phyloP scores from a whole-genome alignment of 1,140 invertebrate genomes.

The Hyposmocoma kahamanoa region DNA sequence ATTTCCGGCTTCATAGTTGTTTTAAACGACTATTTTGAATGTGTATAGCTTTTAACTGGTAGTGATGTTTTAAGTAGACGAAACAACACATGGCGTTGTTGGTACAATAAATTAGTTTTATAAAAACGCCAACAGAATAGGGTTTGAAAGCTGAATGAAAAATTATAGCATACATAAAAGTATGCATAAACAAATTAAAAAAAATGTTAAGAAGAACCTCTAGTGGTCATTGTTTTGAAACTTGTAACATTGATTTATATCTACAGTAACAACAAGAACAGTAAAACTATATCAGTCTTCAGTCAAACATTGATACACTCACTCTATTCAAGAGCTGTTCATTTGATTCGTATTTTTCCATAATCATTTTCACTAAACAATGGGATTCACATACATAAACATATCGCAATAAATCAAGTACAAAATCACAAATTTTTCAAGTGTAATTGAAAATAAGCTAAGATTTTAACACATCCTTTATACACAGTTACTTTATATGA shows the following conservation, averaged over 20 bases:
- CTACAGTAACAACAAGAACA: slow-evolving; percentile 35
- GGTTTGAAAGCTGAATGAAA: no score
- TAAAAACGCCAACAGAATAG: no score
- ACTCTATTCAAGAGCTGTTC: slow-evolving; percentile 8
- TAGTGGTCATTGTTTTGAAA: slow-evolving; percentile 10
- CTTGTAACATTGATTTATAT: slow-evolving; percentile 18
- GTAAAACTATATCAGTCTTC: slow-evolving; percentile 48
- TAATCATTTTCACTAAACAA: neutral
- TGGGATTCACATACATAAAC: neutral
- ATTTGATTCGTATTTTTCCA: slow-evolving; percentile 1
- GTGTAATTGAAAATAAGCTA: no score
- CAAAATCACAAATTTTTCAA: neutral
- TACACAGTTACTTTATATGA: no score
- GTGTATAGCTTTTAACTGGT: no score
- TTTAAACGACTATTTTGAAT: no score
- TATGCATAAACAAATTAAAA: slow-evolving; percentile 21
- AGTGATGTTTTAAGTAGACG: no score
- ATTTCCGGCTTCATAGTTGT: no score
- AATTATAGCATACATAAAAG: no score
- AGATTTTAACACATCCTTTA: no score
- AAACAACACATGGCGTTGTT: no score
- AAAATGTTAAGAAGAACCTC: slow-evolving; percentile 17
- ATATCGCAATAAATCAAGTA: neutral
- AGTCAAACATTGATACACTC: slow-evolving; percentile 26
- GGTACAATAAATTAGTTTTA: no score